Conservation (phyloP, 2,797 vertebrate genomes). For the Ctenopoma multispine region DNA sequence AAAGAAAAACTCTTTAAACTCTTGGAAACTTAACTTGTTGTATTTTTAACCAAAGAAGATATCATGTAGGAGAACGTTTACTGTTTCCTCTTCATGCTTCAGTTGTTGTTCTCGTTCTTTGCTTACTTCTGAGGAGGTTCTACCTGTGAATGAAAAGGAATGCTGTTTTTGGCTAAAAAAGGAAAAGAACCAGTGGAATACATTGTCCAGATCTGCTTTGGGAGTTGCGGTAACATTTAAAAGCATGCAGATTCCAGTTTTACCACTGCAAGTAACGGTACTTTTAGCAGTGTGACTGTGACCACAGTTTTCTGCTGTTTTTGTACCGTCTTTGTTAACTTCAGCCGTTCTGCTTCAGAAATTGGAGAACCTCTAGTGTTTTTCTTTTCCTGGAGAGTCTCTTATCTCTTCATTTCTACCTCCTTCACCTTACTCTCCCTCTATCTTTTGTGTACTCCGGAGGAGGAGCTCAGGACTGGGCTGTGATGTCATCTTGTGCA, state of each 20-base stretch:
- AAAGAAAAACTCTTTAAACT: constrained; percentile 47
- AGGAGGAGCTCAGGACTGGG: constrained; percentile 63
- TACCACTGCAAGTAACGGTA: constrained; percentile 9
- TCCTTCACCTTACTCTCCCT: constrained; percentile 46
- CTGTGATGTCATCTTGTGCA: constrained; percentile 38
- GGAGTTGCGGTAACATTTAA: constrained; percentile 33
- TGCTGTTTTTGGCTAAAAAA: constrained; percentile 14
- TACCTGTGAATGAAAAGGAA: constrained; percentile 49
- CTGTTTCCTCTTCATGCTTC: neutral
- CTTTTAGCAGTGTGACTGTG: neutral
- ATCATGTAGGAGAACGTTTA: neutral
- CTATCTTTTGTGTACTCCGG: constrained; percentile 63
- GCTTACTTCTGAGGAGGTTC: constrained; percentile 11
- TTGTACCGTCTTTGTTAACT: neutral
- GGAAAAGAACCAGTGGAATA: constrained; percentile 27
- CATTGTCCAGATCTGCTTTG: constrained; percentile 36
- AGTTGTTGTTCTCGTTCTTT: neutral
- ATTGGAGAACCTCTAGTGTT: constrained; percentile 1
- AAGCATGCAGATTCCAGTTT: neutral
- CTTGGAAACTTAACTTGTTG: constrained; percentile 19
- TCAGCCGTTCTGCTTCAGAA: constrained; percentile 9
- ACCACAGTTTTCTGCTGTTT: neutral
- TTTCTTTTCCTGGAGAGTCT: constrained; percentile 18
- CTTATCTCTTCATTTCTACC: constrained; percentile 53
- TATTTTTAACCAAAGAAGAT: neutral